Evolutionary conservation across 1,140 invertebrate genomes (phyloP), one percentile per base, ranked within the genome.

Genomic region (Ceratina calcarata): DNA sequence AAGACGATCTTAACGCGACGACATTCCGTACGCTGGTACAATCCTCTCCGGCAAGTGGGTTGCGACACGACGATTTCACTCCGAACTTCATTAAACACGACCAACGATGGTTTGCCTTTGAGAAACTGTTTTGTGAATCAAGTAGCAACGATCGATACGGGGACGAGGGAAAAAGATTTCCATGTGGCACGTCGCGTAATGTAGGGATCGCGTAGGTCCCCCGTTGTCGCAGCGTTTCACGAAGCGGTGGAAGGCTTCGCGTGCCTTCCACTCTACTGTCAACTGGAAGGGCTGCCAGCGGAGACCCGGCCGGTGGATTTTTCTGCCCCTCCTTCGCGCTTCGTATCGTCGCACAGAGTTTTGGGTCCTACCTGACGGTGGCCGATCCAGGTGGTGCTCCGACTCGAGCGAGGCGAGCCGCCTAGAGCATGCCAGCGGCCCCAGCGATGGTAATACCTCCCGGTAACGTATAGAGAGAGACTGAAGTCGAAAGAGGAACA

Each of bases 401-500:
- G 37, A 64, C 24, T 67, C 65, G 64, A 69, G 32, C 74, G 74
- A 15, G 51, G 4, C 16, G 27, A 71, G 69, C 68, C 45, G 83
- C 70, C 71, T 82, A 75, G 51, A 67, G 67, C 72, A 78, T 82
- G 83, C 58, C 69, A 82, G 73, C 75, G 69, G 61, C 49, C 58
- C 22, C 78, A 70, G 32, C 80, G 45, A 86, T 76, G 72, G 69
- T 81, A 61, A 83, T 86, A 83, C 66, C 84, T 83, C 84, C 79
- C 80, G 68, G 73, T 84, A 45, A 82, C 78, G 85, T 83, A 69
- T 79, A 83, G 83, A 83, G 82, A 80, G 82, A 84, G 86, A 90
- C 87, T 85, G 83, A 90, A 88, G 84, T 84, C 88, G 84, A 89
- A 80, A 82, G 87, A 89, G 77, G 84, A 85, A 86, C 79, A 84